phyloP scores from a whole-genome alignment of 2,113 vertebrate species.

The Laticauda laticaudata region DNA sequence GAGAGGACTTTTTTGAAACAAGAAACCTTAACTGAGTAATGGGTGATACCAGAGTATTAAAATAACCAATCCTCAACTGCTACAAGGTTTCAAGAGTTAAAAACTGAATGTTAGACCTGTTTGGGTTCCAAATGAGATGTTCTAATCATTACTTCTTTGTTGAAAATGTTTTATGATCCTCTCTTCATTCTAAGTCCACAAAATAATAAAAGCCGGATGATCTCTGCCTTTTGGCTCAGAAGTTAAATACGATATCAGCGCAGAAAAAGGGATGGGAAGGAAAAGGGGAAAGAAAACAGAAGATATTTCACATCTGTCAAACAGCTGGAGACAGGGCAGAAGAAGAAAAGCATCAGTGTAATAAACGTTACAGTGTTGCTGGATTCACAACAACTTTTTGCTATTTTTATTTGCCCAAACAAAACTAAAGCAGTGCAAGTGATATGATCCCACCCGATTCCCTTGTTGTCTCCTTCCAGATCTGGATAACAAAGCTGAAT shows the following conservation, averaged over 20 bases:
- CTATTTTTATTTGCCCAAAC: background rate
- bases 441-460: background rate
- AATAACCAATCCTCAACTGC: background rate
- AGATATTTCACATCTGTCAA: background rate
- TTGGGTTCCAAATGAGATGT: background rate
- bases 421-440: background rate
- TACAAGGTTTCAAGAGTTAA: background rate
- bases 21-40: too few species aligned
- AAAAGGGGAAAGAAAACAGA: background rate
- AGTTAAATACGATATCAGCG: background rate
- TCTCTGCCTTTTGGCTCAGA: background rate
- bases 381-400: background rate
- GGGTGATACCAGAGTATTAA: background rate
- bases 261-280: background rate
- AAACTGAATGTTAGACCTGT: background rate
- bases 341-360: background rate
- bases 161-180: background rate
- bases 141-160: background rate
- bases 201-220: background rate
- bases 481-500: background rate
- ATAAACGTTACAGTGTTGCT: background rate
- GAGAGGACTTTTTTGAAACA: background rate
- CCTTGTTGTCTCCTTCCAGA: background rate
- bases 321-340: background rate
- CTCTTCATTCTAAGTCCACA: background rate